Evolutionary conservation across 2,113 vertebrate species (phyloP), one percentile per base, ranked within the genome.

Genomic region (Zosterops pallidus): DNA sequence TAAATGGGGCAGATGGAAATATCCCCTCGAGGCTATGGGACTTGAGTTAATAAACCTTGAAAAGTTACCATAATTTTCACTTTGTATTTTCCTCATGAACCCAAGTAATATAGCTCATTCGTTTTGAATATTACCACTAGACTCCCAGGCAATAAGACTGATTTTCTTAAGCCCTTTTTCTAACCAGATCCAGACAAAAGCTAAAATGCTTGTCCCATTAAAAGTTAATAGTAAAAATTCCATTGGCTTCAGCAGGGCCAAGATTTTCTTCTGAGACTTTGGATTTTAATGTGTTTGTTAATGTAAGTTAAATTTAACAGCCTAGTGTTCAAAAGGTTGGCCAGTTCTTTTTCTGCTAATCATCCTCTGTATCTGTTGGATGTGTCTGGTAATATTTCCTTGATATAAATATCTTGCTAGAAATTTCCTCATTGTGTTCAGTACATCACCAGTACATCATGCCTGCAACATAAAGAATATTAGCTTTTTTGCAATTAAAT

Each of bases 31-130:
- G 93, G 94, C 93, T 86, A 35, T 75, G 72, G 90, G 68, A 89
- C 92, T 96, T 92, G 90, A 96, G 92, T 94, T 97, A 96, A 96
- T 96, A 96, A 97, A 97, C 86, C 90, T 96, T 95, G 93, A 95
- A 71, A 95, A 95, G 92, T 95, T 97, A 90, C 86, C 64, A 86
- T 92, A 79, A 93, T 94, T 94, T 96, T 92, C 80, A 11, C 91
- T 93, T 84, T 95, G 88, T 89, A 84, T 96, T 96, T 97, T 96
- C 93, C 80, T 96, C 80, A 78, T 90, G 88, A 96, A 94, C 65
- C 19, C 69, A 84, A 94, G 88, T 92, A 96, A 93, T 92, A 79
- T 23, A 96, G 41, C 86, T 92, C 92, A 89, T 94, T 96, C 63
- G 1, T 95, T 96, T 84, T 92, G 69, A 93, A 89, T 89, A 92